Evolutionary conservation across 1,140 invertebrate genomes (phyloP).

Genomic region (Polypedilum vanderplanki): DNA sequence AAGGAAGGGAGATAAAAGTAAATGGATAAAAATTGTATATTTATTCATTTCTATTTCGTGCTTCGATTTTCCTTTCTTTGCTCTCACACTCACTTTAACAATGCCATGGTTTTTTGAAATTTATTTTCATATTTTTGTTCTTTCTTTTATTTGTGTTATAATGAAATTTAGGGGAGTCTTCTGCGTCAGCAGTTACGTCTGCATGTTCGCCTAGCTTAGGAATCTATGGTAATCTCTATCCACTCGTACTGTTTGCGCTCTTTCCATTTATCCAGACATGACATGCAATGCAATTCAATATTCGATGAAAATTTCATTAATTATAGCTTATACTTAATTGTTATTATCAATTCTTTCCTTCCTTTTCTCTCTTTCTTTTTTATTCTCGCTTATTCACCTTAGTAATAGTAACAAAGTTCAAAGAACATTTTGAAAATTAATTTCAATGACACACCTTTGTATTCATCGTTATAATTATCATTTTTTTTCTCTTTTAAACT

Average conservation of each 20-base stretch:
- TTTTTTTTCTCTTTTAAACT: too few species aligned
- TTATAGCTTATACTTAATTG: constrained; percentile 4
- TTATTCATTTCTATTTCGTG: constrained; percentile 16
- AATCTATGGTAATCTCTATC: not conserved
- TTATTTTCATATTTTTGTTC: constrained; percentile 16
- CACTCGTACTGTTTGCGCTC: not conserved
- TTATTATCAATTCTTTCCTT: not conserved
- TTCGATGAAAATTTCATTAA: constrained; percentile 9
- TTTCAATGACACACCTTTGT: too few species aligned
- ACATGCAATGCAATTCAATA: constrained; percentile 21
- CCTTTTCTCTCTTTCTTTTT: not conserved
- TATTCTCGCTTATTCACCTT: not conserved
- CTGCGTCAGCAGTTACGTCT: constrained; percentile 42
- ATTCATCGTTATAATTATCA: too few species aligned
- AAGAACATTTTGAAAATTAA: too few species aligned
- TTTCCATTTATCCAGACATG: constrained; percentile 7
- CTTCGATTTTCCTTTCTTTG: not conserved
- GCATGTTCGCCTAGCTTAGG: constrained; percentile 32
- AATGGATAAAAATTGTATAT: constrained; percentile 26
- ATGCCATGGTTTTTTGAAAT: not conserved
- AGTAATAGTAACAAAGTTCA: not conserved
- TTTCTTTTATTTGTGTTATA: constrained; percentile 30
- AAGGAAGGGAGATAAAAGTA: not conserved
- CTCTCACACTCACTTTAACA: constrained; percentile 24
- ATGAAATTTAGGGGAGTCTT: constrained; percentile 38